Conservation (phyloP, 2,888 invertebrate species). For the Xanthia icteritia region DNA sequence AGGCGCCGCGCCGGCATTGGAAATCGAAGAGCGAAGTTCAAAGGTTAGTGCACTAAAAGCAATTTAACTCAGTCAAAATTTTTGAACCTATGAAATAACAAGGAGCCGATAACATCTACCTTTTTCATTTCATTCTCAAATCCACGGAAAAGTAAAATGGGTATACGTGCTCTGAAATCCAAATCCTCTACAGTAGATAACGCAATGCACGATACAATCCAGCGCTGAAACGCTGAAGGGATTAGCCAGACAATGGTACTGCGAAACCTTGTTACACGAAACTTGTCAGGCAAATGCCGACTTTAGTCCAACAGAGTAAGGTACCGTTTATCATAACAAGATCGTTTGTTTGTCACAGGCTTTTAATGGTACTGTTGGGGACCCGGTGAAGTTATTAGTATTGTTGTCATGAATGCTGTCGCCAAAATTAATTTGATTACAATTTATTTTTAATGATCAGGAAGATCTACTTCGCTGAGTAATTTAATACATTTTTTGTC, state of each 20-base stretch:
- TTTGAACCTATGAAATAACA: slow-evolving; percentile 28
- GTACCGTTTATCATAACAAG: slow-evolving; percentile 14
- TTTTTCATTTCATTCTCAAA: slow-evolving; percentile 44
- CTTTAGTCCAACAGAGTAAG: slow-evolving; percentile 24
- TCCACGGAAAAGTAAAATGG: slow-evolving; percentile 44
- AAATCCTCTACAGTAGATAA: slow-evolving; percentile 48
- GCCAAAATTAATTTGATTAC: slow-evolving; percentile 49
- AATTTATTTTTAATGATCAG: slow-evolving; percentile 28
- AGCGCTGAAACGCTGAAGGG: slow-evolving; percentile 52
- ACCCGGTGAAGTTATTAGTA: slow-evolving; percentile 56
- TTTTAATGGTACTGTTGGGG: slow-evolving; percentile 55
- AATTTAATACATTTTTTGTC: background rate
- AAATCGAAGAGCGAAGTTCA: background rate
- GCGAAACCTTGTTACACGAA: slow-evolving; percentile 53
- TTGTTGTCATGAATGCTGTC: slow-evolving; percentile 51
- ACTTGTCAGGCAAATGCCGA: slow-evolving; percentile 24
- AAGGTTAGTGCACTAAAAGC: slow-evolving; percentile 9
- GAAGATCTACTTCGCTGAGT: background rate
- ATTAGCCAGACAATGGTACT: slow-evolving; percentile 65
- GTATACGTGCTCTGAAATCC: slow-evolving; percentile 45
- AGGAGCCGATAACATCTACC: slow-evolving; percentile 19
- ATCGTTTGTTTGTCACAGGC: slow-evolving; percentile 56
- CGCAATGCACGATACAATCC: slow-evolving; percentile 58
- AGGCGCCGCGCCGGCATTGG: background rate
- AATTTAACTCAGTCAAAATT: background rate